phyloP scores from a whole-genome alignment of 2,113 vertebrate species.

The Cheilinus undulatus region DNA sequence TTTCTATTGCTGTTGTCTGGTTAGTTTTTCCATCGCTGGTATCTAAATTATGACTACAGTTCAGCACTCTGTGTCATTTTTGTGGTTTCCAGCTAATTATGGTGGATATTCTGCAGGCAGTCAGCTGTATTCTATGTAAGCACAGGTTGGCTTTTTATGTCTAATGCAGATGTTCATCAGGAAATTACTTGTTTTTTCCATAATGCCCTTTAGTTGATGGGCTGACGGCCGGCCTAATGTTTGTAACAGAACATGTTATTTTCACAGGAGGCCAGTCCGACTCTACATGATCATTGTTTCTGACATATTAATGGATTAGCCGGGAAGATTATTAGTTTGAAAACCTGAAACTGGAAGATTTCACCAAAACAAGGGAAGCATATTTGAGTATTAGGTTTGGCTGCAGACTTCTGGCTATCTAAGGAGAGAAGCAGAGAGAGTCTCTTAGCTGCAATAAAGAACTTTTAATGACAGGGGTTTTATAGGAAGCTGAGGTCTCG shows the following conservation, averaged over 20 bases:
- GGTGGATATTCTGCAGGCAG: constrained; percentile 48
- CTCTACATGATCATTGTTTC: background rate
- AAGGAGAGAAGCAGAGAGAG: constrained; percentile 4
- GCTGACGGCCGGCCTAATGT: constrained; percentile 33
- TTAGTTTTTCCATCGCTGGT: constrained; percentile 51
- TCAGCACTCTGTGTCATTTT: constrained; percentile 25
- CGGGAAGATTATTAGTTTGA: constrained; percentile 35
- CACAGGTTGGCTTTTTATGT: constrained; percentile 27
- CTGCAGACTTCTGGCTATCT: constrained; percentile 7
- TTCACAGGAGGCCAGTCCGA: constrained; percentile 3
- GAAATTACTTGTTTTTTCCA: constrained; percentile 40
- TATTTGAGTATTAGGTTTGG: constrained; percentile 17
- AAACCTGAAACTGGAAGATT: constrained; percentile 17
- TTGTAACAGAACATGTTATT: constrained; percentile 50
- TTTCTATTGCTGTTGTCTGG: constrained; percentile 37
- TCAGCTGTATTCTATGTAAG: constrained; percentile 35
- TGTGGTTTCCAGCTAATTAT: constrained; percentile 40
- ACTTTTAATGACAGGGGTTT: constrained; percentile 9
- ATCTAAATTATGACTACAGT: constrained; percentile 26
- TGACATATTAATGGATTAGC: constrained; percentile 21
- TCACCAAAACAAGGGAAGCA: background rate
- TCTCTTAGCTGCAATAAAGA: constrained; percentile 17
- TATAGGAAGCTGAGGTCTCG: background rate
- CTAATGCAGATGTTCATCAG: constrained; percentile 37
- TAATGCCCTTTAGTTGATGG: constrained; percentile 41